phyloP scores from a whole-genome alignment of 1,140 invertebrate genomes.

The Drosophila sp. region DNA sequence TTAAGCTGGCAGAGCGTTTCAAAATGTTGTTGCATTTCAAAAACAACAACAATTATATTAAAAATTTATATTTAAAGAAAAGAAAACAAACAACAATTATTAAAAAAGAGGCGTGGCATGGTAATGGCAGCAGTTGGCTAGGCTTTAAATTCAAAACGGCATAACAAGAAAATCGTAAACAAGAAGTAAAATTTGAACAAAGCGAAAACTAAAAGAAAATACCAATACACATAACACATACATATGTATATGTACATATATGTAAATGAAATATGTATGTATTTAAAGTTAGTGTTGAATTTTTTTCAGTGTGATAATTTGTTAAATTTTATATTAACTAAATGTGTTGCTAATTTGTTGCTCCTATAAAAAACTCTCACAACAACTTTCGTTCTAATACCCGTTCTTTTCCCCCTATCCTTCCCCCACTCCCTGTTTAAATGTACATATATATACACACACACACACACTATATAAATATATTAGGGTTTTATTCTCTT shows the following conservation, averaged over 20 bases:
- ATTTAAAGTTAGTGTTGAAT: slow-evolving; percentile 79
- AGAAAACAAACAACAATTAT: slow-evolving; percentile 32
- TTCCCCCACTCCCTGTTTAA: background rate
- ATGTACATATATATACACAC: slow-evolving; percentile 18
- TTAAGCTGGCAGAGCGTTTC: slow-evolving; percentile 53
- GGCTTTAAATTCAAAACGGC: slow-evolving; percentile 61
- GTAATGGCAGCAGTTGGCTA: slow-evolving; percentile 60
- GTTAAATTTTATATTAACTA: slow-evolving; percentile 73
- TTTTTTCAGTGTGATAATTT: slow-evolving; percentile 82
- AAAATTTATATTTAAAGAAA: slow-evolving; percentile 58
- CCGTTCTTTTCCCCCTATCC: slow-evolving; percentile 26
- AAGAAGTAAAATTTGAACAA: slow-evolving; percentile 44
- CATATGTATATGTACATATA: slow-evolving; percentile 24
- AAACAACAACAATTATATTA: slow-evolving; percentile 51
- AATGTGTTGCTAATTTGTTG: slow-evolving; percentile 69
- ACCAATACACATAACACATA: slow-evolving; percentile 35
- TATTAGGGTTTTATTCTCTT: background rate
- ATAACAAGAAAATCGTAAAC: slow-evolving; percentile 61
- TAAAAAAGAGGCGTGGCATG: slow-evolving; percentile 28
- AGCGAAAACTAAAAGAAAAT: slow-evolving; percentile 41
- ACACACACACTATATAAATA: slow-evolving; percentile 10
- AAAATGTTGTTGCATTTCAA: slow-evolving; percentile 63
- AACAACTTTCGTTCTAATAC: slow-evolving; percentile 20
- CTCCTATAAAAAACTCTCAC: slow-evolving; percentile 19
- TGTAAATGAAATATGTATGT: slow-evolving; percentile 44